phyloP scores from a whole-genome alignment of 1,140 invertebrate genomes.

The Aphidius ervi region DNA sequence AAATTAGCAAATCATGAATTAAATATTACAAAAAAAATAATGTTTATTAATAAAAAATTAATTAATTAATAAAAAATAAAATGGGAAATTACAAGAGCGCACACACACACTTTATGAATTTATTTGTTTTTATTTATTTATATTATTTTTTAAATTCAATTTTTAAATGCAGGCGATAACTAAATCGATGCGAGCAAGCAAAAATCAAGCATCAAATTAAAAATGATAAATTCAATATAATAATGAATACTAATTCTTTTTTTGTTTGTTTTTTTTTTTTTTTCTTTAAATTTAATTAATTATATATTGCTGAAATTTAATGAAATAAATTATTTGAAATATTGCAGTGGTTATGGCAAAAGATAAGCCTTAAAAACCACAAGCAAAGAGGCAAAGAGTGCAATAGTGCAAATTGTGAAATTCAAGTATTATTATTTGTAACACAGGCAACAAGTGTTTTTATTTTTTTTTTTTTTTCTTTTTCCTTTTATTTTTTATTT shows the following conservation, averaged over 20 bases:
- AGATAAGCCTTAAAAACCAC: slow-evolving; percentile 1
- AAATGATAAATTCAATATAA: background rate
- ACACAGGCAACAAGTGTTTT: background rate
- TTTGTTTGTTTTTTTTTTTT: background rate
- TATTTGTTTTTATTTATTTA: too few species aligned
- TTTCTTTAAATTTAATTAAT: background rate
- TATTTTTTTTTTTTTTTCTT: background rate
- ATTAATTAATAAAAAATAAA: slow-evolving; percentile 16
- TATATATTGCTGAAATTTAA: too few species aligned
- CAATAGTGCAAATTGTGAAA: slow-evolving; percentile 15
- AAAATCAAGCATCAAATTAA: slow-evolving; percentile 7
- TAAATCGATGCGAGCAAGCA: slow-evolving; percentile 10
- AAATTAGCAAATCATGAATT: slow-evolving; percentile 6
- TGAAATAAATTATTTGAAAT: too few species aligned
- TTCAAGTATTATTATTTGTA: background rate
- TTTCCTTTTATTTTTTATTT: too few species aligned
- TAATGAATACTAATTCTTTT: background rate
- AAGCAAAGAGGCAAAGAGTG: slow-evolving; percentile 11
- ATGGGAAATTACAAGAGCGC: background rate
- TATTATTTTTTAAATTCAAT: background rate
- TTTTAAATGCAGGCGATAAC: background rate
- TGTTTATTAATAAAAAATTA: slow-evolving; percentile 5
- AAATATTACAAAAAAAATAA: background rate
- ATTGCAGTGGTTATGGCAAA: background rate
- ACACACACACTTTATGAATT: too few species aligned